phyloP scores from a whole-genome alignment of 2,888 invertebrate genomes.

The Coelogynopora nodosa region DNA sequence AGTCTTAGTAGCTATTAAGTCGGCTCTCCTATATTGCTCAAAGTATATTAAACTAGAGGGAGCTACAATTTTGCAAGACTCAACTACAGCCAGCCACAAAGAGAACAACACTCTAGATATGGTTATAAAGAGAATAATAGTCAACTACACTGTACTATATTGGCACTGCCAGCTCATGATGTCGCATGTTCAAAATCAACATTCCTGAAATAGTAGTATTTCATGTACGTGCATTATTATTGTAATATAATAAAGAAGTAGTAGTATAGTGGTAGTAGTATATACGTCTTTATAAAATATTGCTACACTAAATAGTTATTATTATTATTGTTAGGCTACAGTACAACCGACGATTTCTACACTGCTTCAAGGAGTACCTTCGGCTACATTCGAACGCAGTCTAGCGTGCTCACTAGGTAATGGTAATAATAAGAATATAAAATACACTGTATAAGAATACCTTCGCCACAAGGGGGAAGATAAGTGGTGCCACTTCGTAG shows the following conservation, averaged over 20 bases:
- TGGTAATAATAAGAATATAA: neutral
- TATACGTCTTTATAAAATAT: neutral
- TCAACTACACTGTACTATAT: neutral
- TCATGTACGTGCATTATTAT: neutral
- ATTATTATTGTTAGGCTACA: slow-evolving; percentile 8
- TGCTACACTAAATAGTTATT: slow-evolving; percentile 4
- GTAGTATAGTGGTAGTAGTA: neutral
- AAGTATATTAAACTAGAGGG: neutral
- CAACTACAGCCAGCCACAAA: slow-evolving; percentile 17
- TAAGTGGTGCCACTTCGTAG: neutral
- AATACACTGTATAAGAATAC: neutral
- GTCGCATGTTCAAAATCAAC: neutral
- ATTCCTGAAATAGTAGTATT: neutral
- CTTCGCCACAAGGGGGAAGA: neutral
- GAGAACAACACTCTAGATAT: neutral
- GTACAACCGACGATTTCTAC: neutral
- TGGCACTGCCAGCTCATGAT: neutral
- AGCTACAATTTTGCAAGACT: slow-evolving; percentile 19
- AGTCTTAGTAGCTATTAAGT: slow-evolving; percentile 16
- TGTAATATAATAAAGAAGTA: neutral
- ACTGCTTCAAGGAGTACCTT: neutral
- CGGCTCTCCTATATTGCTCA: neutral
- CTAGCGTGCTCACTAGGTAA: neutral
- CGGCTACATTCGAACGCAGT: slow-evolving; percentile 10
- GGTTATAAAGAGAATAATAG: neutral